Evolutionary conservation across 1,140 invertebrate species (phyloP).

Genomic region (Drosophila mayri): DNA sequence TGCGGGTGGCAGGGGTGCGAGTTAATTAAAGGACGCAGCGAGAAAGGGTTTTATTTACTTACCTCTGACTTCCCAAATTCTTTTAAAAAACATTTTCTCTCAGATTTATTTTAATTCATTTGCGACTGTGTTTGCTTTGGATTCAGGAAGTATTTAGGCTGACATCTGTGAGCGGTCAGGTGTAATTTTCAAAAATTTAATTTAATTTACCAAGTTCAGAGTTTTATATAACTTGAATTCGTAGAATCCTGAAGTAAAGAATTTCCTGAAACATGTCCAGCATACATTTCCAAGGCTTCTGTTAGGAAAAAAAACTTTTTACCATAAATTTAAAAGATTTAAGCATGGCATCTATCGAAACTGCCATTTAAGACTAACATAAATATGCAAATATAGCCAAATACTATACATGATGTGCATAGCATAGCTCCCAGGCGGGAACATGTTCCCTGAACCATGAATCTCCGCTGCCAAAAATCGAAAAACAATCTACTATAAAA

Average conservation of each 20-base stretch:
- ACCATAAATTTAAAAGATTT: neutral
- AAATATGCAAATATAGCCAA: constrained; percentile 27
- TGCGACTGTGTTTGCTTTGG: neutral
- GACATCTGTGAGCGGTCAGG: neutral
- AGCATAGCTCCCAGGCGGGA: constrained; percentile 4
- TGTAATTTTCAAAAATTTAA: neutral
- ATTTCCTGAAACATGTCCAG: neutral
- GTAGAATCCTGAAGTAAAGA: neutral
- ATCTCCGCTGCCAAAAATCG: neutral
- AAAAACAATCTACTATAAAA: constrained; percentile 52
- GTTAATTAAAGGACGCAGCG: constrained; percentile 35
- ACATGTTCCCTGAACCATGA: constrained; percentile 17
- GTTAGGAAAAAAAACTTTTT: neutral
- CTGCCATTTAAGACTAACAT: constrained; percentile 1
- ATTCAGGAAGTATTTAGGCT: neutral
- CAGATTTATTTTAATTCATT: constrained; percentile 4
- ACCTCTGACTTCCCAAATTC: constrained; percentile 9
- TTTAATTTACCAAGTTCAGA: neutral
- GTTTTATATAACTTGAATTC: too few relatives aligned
- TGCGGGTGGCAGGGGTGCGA: neutral
- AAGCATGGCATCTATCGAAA: neutral
- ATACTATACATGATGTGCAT: constrained; percentile 12
- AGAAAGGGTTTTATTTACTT: constrained; percentile 21
- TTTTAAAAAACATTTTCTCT: too few relatives aligned
- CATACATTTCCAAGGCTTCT: neutral